phyloP scores from a whole-genome alignment of 2,113 vertebrate species.

The Microtus richardsoni region DNA sequence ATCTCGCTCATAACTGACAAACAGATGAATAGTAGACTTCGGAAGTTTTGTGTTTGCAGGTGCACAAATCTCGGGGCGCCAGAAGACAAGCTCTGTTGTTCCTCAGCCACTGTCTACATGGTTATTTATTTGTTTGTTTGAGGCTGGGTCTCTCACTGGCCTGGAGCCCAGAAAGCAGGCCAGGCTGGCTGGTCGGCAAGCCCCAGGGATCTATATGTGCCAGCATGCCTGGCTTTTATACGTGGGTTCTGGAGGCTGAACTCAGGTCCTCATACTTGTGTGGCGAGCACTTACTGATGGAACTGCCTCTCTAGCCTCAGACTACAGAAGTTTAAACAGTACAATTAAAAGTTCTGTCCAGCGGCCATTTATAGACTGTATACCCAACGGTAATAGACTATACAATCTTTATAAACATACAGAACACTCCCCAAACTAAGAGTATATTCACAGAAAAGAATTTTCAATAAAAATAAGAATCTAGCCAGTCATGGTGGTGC shows the following conservation, averaged over 20 bases:
- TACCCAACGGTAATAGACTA: neutral
- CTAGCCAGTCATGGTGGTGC: neutral
- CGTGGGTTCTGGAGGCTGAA: neutral
- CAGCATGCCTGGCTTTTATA: neutral
- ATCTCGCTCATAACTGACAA: slow-evolving; percentile 25
- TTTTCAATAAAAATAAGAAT: slow-evolving; percentile 26
- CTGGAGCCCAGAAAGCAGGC: neutral
- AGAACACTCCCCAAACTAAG: neutral
- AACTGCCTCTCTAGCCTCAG: neutral
- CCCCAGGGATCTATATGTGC: neutral
- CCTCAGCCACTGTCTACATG: neutral
- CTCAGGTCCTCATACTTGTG: neutral
- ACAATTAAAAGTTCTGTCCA: slow-evolving; percentile 37
- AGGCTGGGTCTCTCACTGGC: neutral
- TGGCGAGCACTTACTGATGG: too few relatives aligned
- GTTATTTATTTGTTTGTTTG: neutral
- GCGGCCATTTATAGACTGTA: neutral
- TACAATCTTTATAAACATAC: neutral
- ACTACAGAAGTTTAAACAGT: neutral
- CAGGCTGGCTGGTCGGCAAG: too few relatives aligned
- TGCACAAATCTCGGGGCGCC: too few relatives aligned
- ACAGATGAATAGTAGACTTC: neutral
- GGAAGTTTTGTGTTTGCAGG: neutral
- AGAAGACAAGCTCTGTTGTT: neutral
- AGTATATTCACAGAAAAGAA: neutral